These are phyloP conservation scores for Dryobotodes eremita DNA, from an alignment of 2,888 invertebrate species.

Conservation along the genomic window DNA sequence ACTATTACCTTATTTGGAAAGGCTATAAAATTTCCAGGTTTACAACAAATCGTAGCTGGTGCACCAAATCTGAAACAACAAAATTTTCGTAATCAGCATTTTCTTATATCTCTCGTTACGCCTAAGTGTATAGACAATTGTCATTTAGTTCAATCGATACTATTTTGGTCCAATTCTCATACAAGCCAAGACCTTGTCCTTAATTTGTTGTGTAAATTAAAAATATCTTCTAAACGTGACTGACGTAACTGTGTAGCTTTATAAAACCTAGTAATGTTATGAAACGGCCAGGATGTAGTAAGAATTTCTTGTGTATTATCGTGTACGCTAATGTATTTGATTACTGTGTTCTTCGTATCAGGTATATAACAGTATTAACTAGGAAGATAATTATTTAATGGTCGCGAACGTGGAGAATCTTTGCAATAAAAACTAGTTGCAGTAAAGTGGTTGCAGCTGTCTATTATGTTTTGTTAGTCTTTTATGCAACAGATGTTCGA, in stretches of 20 bases:
- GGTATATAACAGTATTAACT: slow-evolving; percentile 44
- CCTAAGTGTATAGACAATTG: slow-evolving; percentile 30
- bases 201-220: slow-evolving; percentile 67
- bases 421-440: slow-evolving; percentile 63
- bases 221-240: slow-evolving; percentile 51
- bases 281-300: slow-evolving; percentile 43
- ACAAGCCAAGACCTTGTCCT: slow-evolving; percentile 70
- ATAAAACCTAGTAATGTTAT: slow-evolving; percentile 42
- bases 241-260: slow-evolving; percentile 40
- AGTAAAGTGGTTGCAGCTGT: slow-evolving; percentile 71
- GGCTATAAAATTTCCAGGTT: slow-evolving; percentile 75
- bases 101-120: background rate
- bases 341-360: slow-evolving; percentile 56
- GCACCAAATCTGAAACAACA: slow-evolving; percentile 75
- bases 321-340: slow-evolving; percentile 48
- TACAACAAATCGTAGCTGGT: slow-evolving; percentile 42
- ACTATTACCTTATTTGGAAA: slow-evolving; percentile 66
- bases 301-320: slow-evolving; percentile 54
- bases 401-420: slow-evolving; percentile 44
- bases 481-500: slow-evolving; percentile 68
- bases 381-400: slow-evolving; percentile 52
- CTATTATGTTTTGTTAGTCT: slow-evolving; percentile 66
- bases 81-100: slow-evolving; percentile 26
- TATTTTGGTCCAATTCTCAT: slow-evolving; percentile 60
- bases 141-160: slow-evolving; percentile 55